Base-by-base conservation (phyloP, 2,113 vertebrate genomes). In the Scomber japonicus region DNA sequence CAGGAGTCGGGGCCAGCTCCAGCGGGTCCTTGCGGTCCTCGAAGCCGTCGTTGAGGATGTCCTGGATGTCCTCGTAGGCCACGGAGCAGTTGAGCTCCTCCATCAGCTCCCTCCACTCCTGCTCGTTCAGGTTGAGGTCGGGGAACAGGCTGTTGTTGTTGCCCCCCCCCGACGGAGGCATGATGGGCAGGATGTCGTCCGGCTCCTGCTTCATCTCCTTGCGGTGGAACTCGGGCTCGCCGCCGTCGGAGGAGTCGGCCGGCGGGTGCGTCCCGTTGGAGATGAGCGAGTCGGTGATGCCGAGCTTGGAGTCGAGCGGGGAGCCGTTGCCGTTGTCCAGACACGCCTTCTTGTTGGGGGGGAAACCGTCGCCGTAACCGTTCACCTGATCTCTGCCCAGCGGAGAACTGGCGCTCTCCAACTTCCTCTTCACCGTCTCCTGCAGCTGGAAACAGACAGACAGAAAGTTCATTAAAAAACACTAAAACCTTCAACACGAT, bases 191-290 rank as follows among this genome's bases (percentile, higher is more conserved):
- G 67, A 95, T 94, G 88, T 99, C 98, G 14, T 98, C 97, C 0
- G 98, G 98, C 91, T 99, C 98, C 88, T 99, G 97, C 92, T 99
- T 99, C 93, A 98, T 94, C 82, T 99, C 97, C 73, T 98, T 99
- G 44, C 96, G 93, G 24, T 94, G 91, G 79, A 97, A 96, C 51
- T 96, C 71, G 0, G 90, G 66, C 72, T 96, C 96, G 53, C 93
- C 62, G 90, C 64, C 93, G 15, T n/a, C 95, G 85, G 1, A 90
- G 65, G 94, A 72, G 46, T 97, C 96, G 17, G 94, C 56, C 0
- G 93, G 50, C 53, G 95, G 67, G 48, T 88, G 96, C 3, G 93
- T 96, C 55, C 97, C 97, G 7, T 96, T 95, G 10, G 89, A 76
- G n/a, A 89, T 76, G 1, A 96, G 94, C 6, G 94, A 56, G 40